Percentiles rank a stretch among this genome's conserved stretches.
phyloP scores from a whole-genome alignment of 2,888 invertebrate species.

The Melinaea marsaeus region DNA sequence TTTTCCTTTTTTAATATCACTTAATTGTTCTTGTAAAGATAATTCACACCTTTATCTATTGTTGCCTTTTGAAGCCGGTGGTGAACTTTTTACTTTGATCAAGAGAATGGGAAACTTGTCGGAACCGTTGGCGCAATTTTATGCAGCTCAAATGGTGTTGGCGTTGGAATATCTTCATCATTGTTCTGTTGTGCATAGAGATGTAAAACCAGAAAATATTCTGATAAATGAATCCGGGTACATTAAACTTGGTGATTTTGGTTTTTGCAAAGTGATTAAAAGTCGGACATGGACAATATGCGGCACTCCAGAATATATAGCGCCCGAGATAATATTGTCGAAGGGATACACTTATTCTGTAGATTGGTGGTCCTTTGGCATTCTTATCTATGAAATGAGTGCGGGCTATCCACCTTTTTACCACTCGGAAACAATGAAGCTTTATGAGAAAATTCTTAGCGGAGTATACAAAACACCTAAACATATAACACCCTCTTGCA shows the following conservation, averaged over 20 bases:
- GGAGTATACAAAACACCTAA: constrained; percentile 90
- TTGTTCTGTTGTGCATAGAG: constrained; percentile 90
- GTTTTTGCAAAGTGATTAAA: constrained; percentile 89
- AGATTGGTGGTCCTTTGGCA: constrained; percentile 97
- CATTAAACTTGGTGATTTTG: constrained; percentile 91
- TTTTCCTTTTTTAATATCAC: constrained; percentile 89
- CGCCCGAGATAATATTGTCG: constrained; percentile 92
- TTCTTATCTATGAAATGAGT: constrained; percentile 91
- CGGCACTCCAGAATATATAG: constrained; percentile 97
- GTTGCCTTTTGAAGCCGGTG: constrained; percentile 88
- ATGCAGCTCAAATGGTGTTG: constrained; percentile 91
- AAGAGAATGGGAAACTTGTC: constrained; percentile 78
- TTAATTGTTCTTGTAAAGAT: constrained; percentile 90
- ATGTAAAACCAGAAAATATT: constrained; percentile 94
- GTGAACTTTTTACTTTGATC: constrained; percentile 87
- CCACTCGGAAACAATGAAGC: constrained; percentile 89
- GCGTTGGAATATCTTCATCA: constrained; percentile 94
- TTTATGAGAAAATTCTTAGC: constrained; percentile 95
- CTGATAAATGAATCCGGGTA: constrained; percentile 86
- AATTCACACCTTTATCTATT: constrained; percentile 88
- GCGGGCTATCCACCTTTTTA: constrained; percentile 95
- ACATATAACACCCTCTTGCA: constrained; percentile 86
- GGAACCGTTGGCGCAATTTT: constrained; percentile 88
- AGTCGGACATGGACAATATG: constrained; percentile 93
- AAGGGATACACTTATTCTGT: constrained; percentile 94